Evolutionary conservation across 2,797 vertebrate genomes (phyloP), one percentile per base, ranked within the genome.

Genomic region (Prionace glauca): DNA sequence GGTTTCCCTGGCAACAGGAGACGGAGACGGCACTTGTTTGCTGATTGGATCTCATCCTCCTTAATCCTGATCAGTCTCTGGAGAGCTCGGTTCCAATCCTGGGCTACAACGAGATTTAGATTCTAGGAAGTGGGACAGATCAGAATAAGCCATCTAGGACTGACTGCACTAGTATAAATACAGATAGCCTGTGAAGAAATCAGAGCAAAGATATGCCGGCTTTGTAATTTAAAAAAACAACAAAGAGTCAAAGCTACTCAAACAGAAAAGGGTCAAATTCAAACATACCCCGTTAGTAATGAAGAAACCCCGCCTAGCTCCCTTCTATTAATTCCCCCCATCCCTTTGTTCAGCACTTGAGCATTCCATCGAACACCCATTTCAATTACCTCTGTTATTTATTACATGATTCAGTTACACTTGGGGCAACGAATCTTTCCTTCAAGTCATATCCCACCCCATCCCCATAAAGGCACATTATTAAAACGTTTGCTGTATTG

Each of bases 81-180:
- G 96, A 99, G 97, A 22, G 99, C 99, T 97, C 99, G 97, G 97
- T 98, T 99, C 99, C 99, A 99, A 97, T 99, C 99, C 96, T 99
- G 99, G 1, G 99, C 98, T 96, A 99, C 98, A 0, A 98, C 98
- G 97, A 98, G 99, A 98, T 99, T 99, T 97, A 99, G 97, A 97
- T 99, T 99, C 99, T 99, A 96, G 91, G 69, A 41, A 41, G 96
- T 8, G 24, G 8, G 62, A 95, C 72, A 94, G 72, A 91, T 14
- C 1, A 29, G 84, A 62, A n/a, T 90, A 65, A 84, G 81, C 36
- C 41, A 45, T 22, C 36, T 45, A 1, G 41, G 36, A 22, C 4
- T 84, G 20, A 90, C 29, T n/a, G 22, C 20, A 69, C 9, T 10
- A 5, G 18, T n/a, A 92, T 18, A 41, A 22, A 67, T 22, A 65